Base-by-base conservation (phyloP, 2,797 vertebrate genomes). In the Phoebastria nigripes region DNA sequence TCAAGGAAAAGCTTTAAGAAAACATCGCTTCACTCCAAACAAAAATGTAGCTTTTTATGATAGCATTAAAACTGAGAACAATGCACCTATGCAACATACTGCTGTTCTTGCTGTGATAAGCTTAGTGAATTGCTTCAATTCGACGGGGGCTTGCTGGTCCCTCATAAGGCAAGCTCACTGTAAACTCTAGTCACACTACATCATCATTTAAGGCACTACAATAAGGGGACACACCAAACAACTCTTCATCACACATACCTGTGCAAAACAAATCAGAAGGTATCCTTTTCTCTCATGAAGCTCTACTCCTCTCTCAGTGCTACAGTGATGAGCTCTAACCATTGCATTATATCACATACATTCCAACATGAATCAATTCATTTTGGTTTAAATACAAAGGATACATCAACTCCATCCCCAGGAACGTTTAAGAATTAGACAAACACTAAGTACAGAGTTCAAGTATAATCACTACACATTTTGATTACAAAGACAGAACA, bases 201-300 rank as follows among this genome's bases (percentile, higher is more conserved):
- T 98, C 96, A 97, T 98, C 98, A 98, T 98, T 98, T 98, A 98
- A 98, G 98, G 98, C 98, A 98, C 98, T 98, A 98, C 98, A 98
- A 98, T 98, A 98, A 98, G 97, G 97, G 96, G 96, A 97, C 98
- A 98, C 97, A 98, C 96, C 96, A 97, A 98, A 98, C 98, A 97
- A 98, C 94, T 97, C 97, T 98, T 98, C 98, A 98, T 98, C 98
- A 98, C 98, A 98, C 98, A 98, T 98, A 98, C 98, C 98, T 98
- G 98, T 98, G 98, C 98, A 98, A 98, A 98, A 98, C 98, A 98
- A 98, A 97, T 97, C 97, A 97, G 95, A 98, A 98, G 96, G 97
- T 97, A 97, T 98, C 98, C 97, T 98, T 97, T 96, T 81, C 97
- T 97, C 94, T 97, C 97, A 82, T 89, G 97, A 97, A 96, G 97